Percentiles rank a stretch among this genome's conserved stretches.
Conservation (phyloP, 2,797 vertebrate genomes). For the Trichosurus vulpecula region DNA sequence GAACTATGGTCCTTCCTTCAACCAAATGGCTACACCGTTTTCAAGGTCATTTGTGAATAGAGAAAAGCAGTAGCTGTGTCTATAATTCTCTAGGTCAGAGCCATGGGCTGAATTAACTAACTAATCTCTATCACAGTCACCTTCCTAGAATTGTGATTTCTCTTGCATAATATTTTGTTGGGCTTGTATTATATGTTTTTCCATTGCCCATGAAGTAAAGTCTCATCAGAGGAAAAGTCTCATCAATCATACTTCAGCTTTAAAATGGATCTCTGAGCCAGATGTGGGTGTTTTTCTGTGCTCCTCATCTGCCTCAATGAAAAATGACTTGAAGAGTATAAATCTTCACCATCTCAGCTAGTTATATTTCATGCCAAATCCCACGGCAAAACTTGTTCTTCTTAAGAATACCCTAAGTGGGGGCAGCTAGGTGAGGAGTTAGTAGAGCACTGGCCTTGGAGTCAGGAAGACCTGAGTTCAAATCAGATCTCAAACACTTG, state of each 20-base stretch:
- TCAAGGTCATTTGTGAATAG: background rate
- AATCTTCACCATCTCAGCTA: background rate
- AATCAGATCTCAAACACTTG: no score
- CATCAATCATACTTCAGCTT: slow-evolving; percentile 61
- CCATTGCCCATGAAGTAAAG: no score
- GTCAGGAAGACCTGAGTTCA: no score
- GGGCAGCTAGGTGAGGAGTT: no score
- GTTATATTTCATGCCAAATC: background rate
- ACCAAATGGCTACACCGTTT: background rate
- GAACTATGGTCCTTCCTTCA: background rate
- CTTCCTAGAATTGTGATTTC: slow-evolving; percentile 79
- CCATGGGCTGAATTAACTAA: slow-evolving; percentile 76
- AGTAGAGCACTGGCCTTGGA: no score
- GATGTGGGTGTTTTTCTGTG: slow-evolving; percentile 39
- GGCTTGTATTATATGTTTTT: slow-evolving; percentile 54
- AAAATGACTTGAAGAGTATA: background rate
- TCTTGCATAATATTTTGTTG: slow-evolving; percentile 74
- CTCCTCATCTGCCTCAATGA: background rate
- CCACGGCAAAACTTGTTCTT: background rate
- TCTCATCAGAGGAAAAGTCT: slow-evolving; percentile 21
- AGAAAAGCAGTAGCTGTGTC: background rate
- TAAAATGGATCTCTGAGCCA: slow-evolving; percentile 64
- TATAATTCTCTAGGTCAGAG: background rate
- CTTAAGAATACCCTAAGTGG: no score
- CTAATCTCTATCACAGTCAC: slow-evolving; percentile 70